phyloP scores from a whole-genome alignment of 2,888 invertebrate genomes.

The Trichogramma evanescens region DNA sequence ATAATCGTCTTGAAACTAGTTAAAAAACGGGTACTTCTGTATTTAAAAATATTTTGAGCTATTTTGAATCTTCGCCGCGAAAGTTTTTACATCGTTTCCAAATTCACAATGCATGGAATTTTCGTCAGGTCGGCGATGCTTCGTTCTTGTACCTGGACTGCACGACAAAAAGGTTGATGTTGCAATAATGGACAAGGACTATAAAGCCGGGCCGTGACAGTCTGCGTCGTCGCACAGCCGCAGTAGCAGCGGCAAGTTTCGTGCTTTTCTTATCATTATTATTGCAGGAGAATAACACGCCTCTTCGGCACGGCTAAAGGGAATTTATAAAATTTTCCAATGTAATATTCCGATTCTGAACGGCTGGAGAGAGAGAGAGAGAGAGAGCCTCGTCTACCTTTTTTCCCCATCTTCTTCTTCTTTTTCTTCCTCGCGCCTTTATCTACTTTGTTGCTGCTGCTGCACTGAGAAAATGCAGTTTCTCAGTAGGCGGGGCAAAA shows the following conservation, averaged over 20 bases:
- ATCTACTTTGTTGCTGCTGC: neutral
- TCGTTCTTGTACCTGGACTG: too few species aligned
- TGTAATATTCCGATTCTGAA: constrained; percentile 43
- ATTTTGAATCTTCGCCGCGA: too few species aligned
- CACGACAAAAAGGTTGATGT: too few species aligned
- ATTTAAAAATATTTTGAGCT: too few species aligned
- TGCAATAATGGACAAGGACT: too few species aligned
- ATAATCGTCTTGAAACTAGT: too few species aligned
- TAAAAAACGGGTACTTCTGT: too few species aligned
- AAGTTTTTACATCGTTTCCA: too few species aligned
- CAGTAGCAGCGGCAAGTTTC: constrained; percentile 27
- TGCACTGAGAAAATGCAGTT: constrained; percentile 41
- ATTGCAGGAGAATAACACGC: constrained; percentile 44
- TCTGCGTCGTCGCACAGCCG: neutral
- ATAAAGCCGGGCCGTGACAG: neutral
- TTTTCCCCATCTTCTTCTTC: neutral
- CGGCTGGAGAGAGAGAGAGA: too few species aligned
- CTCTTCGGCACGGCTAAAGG: constrained; percentile 39
- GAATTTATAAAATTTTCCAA: constrained; percentile 47
- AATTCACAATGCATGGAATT: too few species aligned
- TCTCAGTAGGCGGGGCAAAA: too few species aligned
- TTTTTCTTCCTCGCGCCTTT: constrained; percentile 5
- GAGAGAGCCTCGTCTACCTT: neutral
- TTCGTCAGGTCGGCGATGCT: too few species aligned
- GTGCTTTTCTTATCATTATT: constrained; percentile 38